Evolutionary conservation across 1,140 invertebrate species (phyloP).

Genomic region (Ctenoplectra terminalis): DNA sequence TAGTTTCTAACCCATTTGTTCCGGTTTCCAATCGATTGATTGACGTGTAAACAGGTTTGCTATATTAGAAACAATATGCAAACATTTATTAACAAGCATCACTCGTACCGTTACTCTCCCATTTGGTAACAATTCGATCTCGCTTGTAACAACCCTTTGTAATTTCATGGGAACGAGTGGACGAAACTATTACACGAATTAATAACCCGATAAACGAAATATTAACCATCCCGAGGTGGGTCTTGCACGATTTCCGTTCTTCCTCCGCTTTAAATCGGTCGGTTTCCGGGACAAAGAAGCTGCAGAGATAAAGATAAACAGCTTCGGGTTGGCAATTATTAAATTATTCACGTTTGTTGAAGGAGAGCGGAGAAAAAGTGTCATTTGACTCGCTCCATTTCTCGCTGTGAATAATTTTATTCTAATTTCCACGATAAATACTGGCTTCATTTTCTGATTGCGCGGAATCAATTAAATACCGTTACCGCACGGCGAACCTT

Average conservation of each 20-base stretch:
- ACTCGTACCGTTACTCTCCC: too few species aligned
- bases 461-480: constrained; percentile 2
- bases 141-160: background rate
- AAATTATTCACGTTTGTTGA: constrained; percentile 31
- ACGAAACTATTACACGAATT: constrained; percentile 27
- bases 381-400: background rate
- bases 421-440: too few species aligned
- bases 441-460: background rate
- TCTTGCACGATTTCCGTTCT: constrained; percentile 1
- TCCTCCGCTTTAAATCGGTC: background rate
- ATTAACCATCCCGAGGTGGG: constrained; percentile 23
- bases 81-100: background rate
- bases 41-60: background rate
- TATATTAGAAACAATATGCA: background rate
- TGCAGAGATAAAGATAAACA: background rate
- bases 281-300: constrained; percentile 22
- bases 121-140: constrained; percentile 23
- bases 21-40: background rate
- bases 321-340: constrained; percentile 29
- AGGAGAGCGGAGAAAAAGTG: background rate
- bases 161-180: background rate
- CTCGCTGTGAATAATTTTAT: constrained; percentile 1
- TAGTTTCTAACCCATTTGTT: too few species aligned
- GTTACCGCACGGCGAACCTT: background rate
- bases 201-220: constrained; percentile 32